Evolutionary conservation across 1,140 invertebrate species (phyloP), one percentile per base, ranked within the genome.

Genomic region (Venturia canescens): DNA sequence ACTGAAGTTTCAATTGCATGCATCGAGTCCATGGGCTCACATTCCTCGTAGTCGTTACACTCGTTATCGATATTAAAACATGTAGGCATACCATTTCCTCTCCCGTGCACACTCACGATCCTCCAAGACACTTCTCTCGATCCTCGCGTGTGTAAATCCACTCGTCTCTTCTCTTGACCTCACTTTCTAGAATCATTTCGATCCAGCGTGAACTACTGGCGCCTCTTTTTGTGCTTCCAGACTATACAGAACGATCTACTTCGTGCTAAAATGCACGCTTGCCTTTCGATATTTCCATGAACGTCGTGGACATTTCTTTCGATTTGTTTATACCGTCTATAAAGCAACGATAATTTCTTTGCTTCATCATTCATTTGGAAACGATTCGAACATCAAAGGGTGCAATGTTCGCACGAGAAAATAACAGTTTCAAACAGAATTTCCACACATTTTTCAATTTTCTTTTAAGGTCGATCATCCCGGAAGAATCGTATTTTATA

Each of bases 111-210:
- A 76, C 53, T 76, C 72, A 76, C 72, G 72, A 76, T 60, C 72
- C 0, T 34, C 53, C 16, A 76, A 60, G 53, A 76, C 66, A 69
- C 50, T 18, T 60, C 50, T 76, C 72, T 76, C 29, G 72, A 0
- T 76, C 23, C 72, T 76, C 72, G 72, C 72, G 53, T 60, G 72
- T 69, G 29, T 69, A 69, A 53, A 76, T 57, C 72, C 26, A 60
- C 71, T 26, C 71, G 71, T 74, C 44, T 85, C 81, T 83, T 82
- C 72, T 86, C 80, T 83, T 82, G 84, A 86, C 85, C 82, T 86
- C 82, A 85, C 86, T 86, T 87, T 87, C 86, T 86, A 86, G 84
- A 83, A 86, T 82, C 80, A 79, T 83, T 85, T 74, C 44, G 82
- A 34, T 76, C 50, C 50, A 76, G 72, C 72, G 72, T 60, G 50